Conservation (phyloP, 2,113 vertebrate species). For the Catharus bicknelli region DNA sequence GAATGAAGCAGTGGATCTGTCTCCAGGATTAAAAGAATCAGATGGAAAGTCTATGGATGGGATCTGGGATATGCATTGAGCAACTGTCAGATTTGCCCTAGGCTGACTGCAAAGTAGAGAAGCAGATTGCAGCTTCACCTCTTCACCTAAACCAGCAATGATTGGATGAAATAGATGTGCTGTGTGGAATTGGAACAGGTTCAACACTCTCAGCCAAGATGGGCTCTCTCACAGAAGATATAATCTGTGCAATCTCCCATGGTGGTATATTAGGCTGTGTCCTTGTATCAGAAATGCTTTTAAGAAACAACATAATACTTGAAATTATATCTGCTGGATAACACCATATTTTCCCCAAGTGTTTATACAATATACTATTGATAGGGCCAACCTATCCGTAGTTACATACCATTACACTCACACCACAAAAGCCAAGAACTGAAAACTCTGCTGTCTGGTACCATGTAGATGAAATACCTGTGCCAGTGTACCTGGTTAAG, state of each 20-base stretch:
- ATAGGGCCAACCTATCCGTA: not conserved
- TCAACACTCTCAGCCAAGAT: not conserved
- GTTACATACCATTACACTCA: not conserved
- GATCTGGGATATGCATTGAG: not conserved
- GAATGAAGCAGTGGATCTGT: not conserved
- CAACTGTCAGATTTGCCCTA: not conserved
- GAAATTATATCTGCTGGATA: not conserved
- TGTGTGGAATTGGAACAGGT: not conserved
- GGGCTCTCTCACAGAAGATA: not conserved
- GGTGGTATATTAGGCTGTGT: not conserved
- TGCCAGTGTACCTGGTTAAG: not conserved
- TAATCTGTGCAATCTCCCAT: not conserved
- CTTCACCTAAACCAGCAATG: not conserved
- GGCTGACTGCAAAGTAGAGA: not conserved
- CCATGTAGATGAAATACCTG: not conserved
- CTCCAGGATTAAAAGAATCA: not conserved
- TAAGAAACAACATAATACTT: not conserved
- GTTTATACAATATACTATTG: not conserved
- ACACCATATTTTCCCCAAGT: not conserved
- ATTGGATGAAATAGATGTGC: not conserved
- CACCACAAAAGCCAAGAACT: not conserved
- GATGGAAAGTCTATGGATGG: not conserved
- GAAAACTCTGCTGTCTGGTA: not conserved
- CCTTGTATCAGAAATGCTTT: not conserved
- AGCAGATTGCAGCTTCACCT: not conserved